These are phyloP conservation scores for Menidia beryllina DNA, from an alignment of 2,113 vertebrate species.

Conservation along the genomic window DNA sequence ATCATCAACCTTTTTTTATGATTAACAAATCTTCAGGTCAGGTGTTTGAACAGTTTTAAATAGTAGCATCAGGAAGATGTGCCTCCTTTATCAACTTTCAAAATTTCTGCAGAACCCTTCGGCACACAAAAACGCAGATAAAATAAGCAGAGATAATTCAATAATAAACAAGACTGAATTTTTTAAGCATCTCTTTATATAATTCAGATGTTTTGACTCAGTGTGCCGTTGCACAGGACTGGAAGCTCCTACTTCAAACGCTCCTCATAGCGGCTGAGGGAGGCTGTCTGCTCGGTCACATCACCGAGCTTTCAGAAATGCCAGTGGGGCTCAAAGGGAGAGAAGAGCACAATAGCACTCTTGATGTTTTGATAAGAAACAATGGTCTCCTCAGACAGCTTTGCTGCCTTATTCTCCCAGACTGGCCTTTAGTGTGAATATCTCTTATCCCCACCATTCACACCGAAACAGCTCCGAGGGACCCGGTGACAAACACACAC, in stretches of 20 bases:
- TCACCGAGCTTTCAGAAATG: slow-evolving; percentile 73
- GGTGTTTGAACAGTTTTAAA: neutral
- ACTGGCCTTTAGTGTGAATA: slow-evolving; percentile 81
- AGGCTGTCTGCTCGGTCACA: slow-evolving; percentile 44
- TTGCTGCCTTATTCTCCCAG: slow-evolving; percentile 63
- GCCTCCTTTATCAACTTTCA: neutral
- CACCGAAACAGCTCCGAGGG: slow-evolving; percentile 45
- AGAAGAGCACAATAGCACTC: slow-evolving; percentile 73
- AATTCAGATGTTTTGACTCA: slow-evolving; percentile 56
- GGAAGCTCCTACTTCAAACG: slow-evolving; percentile 15
- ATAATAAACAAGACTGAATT: neutral
- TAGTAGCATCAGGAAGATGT: neutral
- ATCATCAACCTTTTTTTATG: no score
- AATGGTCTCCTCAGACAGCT: slow-evolving; percentile 78
- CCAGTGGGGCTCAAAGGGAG: slow-evolving; percentile 74
- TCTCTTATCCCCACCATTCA: slow-evolving; percentile 70
- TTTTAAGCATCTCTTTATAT: neutral
- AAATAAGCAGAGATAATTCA: neutral
- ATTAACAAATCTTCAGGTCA: neutral
- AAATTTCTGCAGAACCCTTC: neutral
- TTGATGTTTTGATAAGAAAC: slow-evolving; percentile 81
- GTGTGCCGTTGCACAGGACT: slow-evolving; percentile 7
- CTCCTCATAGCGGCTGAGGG: slow-evolving; percentile 18
- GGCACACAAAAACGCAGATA: neutral
- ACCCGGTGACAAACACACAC: slow-evolving; percentile 40